phyloP scores from a whole-genome alignment of 1,140 invertebrate genomes.

The Drosophila carrolli region DNA sequence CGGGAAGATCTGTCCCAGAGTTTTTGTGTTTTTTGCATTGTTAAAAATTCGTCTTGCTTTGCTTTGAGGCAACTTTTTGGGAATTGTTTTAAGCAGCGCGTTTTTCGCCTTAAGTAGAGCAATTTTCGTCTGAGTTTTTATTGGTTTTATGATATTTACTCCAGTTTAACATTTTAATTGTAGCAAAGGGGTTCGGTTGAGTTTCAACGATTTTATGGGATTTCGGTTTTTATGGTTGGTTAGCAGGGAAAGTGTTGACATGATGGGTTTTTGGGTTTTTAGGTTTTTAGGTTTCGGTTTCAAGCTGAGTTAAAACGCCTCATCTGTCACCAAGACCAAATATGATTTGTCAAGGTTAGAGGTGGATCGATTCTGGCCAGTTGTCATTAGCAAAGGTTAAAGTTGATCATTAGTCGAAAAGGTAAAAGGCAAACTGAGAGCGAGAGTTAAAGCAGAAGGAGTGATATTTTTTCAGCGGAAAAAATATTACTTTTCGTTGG shows the following conservation, averaged over 20 bases:
- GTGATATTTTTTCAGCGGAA: not conserved
- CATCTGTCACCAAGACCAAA: slow-evolving; percentile 31
- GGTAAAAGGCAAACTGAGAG: slow-evolving; percentile 48
- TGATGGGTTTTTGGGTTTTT: slow-evolving; percentile 8
- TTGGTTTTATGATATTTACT: slow-evolving; percentile 69
- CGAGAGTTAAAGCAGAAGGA: slow-evolving; percentile 26
- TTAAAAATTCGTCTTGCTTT: slow-evolving; percentile 59
- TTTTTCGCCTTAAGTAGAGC: slow-evolving; percentile 49
- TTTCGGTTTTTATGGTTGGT: slow-evolving; percentile 25
- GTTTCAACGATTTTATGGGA: slow-evolving; percentile 35
- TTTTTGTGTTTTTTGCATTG: slow-evolving; percentile 45
- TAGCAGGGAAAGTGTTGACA: slow-evolving; percentile 71
- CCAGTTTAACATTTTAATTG: slow-evolving; percentile 82
- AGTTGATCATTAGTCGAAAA: slow-evolving; percentile 56
- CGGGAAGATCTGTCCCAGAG: not conserved
- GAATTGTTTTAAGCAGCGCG: slow-evolving; percentile 18
- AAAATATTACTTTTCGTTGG: not conserved
- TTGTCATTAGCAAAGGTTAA: slow-evolving; percentile 77
- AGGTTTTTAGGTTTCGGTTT: slow-evolving; percentile 27
- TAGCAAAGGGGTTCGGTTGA: slow-evolving; percentile 44
- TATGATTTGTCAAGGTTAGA: slow-evolving; percentile 47
- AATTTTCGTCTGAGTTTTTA: slow-evolving; percentile 43
- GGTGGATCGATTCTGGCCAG: slow-evolving; percentile 25
- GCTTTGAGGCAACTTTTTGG: slow-evolving; percentile 71
- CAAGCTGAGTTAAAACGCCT: slow-evolving; percentile 32